Conservation (phyloP, 2,797 vertebrate species). For the Ispidina lecontei region DNA sequence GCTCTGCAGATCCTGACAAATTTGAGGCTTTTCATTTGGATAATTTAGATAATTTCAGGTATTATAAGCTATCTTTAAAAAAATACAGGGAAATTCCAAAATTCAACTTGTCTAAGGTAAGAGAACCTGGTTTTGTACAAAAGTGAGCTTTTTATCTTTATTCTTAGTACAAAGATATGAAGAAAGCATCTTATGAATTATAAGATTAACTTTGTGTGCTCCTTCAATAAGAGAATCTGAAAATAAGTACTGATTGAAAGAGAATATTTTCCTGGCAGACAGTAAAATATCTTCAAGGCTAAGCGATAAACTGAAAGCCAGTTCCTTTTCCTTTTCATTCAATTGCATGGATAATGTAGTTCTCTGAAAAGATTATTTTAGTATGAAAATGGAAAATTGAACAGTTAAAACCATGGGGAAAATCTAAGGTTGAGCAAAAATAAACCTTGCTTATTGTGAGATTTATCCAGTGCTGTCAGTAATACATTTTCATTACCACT, state of each 20-base stretch:
- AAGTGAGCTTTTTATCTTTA: background rate
- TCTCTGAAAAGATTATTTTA: background rate
- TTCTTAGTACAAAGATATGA: background rate
- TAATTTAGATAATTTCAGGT: background rate
- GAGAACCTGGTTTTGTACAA: background rate
- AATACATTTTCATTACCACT: background rate
- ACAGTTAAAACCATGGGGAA: background rate
- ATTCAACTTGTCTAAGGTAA: background rate
- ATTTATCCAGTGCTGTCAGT: background rate
- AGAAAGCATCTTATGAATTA: background rate
- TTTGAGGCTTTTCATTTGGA: background rate
- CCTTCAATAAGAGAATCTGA: background rate
- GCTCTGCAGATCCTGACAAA: background rate
- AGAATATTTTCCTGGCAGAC: background rate
- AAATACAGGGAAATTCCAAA: background rate
- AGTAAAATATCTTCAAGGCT: background rate
- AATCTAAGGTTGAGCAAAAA: background rate
- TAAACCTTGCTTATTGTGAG: background rate
- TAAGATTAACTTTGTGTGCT: background rate
- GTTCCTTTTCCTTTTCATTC: background rate
- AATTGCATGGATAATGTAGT: background rate
- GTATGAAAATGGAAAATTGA: background rate
- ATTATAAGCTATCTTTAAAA: background rate
- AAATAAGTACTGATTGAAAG: background rate
- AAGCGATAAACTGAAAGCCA: background rate